phyloP scores from a whole-genome alignment of 2,113 vertebrate genomes.

The Stigmatopora argus region DNA sequence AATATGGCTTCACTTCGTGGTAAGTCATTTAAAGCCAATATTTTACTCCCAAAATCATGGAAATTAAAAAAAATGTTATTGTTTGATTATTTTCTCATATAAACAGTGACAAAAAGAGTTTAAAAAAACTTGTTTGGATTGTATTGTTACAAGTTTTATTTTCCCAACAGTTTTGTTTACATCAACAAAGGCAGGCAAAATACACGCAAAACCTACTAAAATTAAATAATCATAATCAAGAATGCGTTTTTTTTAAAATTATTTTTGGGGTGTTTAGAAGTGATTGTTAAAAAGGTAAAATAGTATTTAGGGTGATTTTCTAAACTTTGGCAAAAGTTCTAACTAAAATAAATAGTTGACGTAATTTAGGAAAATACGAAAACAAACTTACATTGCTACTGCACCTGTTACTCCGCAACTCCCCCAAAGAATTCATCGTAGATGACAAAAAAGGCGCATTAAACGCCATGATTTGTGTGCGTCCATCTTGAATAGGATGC shows the following conservation, averaged over 20 bases:
- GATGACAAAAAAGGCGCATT: neutral
- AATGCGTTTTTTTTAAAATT: neutral
- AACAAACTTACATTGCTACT: neutral
- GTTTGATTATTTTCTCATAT: neutral
- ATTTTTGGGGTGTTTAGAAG: neutral
- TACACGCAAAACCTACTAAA: neutral
- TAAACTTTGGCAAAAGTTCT: neutral
- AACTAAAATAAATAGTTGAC: neutral
- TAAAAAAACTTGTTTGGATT: too few relatives aligned
- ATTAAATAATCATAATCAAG: too few relatives aligned
- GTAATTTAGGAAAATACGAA: neutral
- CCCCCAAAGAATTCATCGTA: neutral
- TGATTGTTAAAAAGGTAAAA: neutral
- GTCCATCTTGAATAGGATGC: conserved; percentile 5
- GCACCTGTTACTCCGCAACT: neutral
- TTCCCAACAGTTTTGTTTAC: too few relatives aligned
- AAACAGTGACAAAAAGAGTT: too few relatives aligned
- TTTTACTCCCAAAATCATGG: neutral
- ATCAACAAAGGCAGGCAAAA: neutral
- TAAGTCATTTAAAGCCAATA: neutral
- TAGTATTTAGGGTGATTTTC: neutral
- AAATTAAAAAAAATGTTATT: neutral
- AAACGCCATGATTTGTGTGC: neutral
- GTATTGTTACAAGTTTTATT: too few relatives aligned
- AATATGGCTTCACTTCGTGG: neutral